A percentile compares a stretch with the other conserved stretches of the same genome.
phyloP scores from a whole-genome alignment of 2,113 vertebrate genomes.

The Uria lomvia region DNA sequence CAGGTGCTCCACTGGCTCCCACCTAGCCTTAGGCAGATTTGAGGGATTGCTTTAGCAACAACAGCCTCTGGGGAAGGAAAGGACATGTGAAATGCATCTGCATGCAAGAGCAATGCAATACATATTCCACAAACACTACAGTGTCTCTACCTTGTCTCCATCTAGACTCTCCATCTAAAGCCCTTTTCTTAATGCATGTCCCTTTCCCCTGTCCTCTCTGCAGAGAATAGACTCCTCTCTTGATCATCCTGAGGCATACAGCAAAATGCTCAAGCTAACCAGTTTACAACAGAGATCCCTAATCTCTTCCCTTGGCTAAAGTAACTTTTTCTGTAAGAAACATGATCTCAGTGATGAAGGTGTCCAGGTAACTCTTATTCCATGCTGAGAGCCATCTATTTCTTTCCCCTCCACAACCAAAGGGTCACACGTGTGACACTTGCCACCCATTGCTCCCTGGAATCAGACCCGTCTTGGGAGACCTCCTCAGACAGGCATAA shows the following conservation, averaged over 20 bases:
- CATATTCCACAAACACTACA: not conserved
- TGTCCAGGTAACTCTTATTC: not conserved
- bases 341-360: not conserved
- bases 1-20: not conserved
- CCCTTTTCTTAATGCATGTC: not conserved
- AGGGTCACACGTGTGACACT: not conserved
- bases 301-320: not conserved
- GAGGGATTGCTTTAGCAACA: not conserved
- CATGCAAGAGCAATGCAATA: not conserved
- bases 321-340: not conserved
- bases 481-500: not conserved
- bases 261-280: not conserved
- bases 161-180: not conserved
- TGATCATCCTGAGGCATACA: not conserved
- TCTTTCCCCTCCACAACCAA: not conserved
- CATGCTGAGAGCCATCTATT: not conserved
- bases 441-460: not conserved
- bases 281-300: not conserved
- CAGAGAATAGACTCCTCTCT: not conserved
- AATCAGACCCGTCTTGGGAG: not conserved
- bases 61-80: not conserved
- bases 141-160: not conserved
- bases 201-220: not conserved
- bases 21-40: not conserved
- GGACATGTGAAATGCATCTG: not conserved